Evolutionary conservation across 2,797 vertebrate species (phyloP).

Genomic region (Yasuhikotakia modesta): DNA sequence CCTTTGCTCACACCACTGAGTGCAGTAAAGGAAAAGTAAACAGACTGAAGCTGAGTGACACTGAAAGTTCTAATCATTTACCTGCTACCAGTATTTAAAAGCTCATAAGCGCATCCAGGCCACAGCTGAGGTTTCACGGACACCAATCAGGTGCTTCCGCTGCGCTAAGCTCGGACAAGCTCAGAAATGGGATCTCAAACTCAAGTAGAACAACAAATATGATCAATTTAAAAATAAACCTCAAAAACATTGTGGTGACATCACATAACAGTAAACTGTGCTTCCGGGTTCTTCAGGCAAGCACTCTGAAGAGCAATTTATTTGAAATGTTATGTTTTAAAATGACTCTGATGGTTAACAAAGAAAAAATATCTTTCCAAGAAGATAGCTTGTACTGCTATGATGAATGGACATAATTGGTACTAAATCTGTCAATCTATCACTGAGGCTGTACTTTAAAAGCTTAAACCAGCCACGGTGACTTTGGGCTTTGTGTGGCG

Average conservation of each 20-base stretch:
- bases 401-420: not conserved
- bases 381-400: not conserved
- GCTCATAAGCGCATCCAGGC: slow-evolving; percentile 32
- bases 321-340: no score
- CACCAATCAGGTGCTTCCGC: not conserved
- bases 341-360: not conserved
- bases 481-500: not conserved
- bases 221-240: not conserved
- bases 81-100: slow-evolving; percentile 51
- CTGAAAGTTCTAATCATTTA: slow-evolving; percentile 52
- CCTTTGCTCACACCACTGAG: slow-evolving; percentile 45
- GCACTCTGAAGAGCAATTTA: not conserved
- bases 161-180: not conserved
- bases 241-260: not conserved
- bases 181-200: not conserved
- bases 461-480: not conserved
- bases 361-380: not conserved
- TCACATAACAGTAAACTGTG: not conserved
- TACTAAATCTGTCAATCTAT: not conserved
- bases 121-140: slow-evolving; percentile 13
- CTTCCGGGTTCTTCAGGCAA: not conserved
- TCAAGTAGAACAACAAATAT: not conserved
- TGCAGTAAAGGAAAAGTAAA: slow-evolving; percentile 49
- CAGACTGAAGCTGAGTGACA: slow-evolving; percentile 16
- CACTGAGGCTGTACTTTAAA: not conserved